Percentiles rank a stretch among this genome's conserved stretches.
Evolutionary conservation across 2,888 invertebrate genomes (phyloP).

Genomic region (Acrocyrtus sp.): DNA sequence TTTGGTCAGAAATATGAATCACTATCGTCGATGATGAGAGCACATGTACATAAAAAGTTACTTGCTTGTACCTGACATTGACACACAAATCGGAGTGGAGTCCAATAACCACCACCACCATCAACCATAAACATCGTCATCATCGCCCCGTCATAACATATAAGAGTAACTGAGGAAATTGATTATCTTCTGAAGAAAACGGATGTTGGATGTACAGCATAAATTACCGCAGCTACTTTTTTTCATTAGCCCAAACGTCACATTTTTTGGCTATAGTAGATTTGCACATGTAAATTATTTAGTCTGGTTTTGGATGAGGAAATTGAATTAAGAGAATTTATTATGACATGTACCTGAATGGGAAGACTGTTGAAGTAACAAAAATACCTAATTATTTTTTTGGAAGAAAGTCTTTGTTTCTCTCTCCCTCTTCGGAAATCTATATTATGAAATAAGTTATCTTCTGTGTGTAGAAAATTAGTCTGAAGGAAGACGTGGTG

Average conservation of each 20-base stretch:
- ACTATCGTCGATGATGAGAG: background rate
- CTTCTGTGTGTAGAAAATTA: too few species aligned
- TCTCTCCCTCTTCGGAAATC: too few species aligned
- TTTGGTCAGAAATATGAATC: constrained; percentile 1
- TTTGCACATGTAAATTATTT: background rate
- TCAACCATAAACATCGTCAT: too few species aligned
- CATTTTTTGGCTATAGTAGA: background rate
- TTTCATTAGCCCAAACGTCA: too few species aligned
- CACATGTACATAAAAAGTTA: constrained; percentile 1
- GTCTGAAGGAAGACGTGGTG: too few species aligned
- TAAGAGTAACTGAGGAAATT: background rate
- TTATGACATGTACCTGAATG: constrained; percentile 30
- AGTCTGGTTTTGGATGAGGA: background rate
- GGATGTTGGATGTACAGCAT: background rate
- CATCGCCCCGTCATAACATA: background rate
- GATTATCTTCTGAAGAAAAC: background rate
- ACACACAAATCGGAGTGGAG: constrained; percentile 25
- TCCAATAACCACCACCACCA: background rate
- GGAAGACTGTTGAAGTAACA: constrained; percentile 25
- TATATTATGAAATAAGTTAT: too few species aligned
- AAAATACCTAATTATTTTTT: background rate
- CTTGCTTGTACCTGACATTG: constrained; percentile 46
- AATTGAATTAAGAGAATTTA: background rate
- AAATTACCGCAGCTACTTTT: background rate
- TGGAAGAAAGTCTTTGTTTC: background rate